phyloP scores from a whole-genome alignment of 2,113 vertebrate genomes.

The Thunnus maccoyii region DNA sequence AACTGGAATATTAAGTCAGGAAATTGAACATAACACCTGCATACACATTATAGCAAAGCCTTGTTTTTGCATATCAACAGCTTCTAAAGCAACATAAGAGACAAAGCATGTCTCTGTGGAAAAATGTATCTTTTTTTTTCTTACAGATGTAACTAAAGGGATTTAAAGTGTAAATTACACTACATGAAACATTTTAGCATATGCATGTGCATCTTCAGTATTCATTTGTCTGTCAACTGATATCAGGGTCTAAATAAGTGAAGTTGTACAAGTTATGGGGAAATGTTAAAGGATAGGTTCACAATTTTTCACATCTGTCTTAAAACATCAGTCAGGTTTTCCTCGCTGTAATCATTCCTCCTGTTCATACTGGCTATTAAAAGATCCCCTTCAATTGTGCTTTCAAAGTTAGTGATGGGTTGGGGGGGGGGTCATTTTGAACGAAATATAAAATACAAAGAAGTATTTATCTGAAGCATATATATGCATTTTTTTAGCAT shows the following conservation, averaged over 20 bases:
- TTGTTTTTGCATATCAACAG: conserved; percentile 9
- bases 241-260: not conserved
- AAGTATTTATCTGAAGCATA: too few relatives aligned
- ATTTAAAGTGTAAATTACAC: conserved; percentile 12
- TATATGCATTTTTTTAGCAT: too few relatives aligned
- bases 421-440: too few relatives aligned
- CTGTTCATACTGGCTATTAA: too few relatives aligned
- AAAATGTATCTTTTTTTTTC: conserved; percentile 22
- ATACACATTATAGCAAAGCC: not conserved
- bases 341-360: too few relatives aligned
- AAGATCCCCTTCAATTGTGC: too few relatives aligned
- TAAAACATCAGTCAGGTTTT: too few relatives aligned
- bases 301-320: too few relatives aligned
- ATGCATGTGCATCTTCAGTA: not conserved
- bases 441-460: too few relatives aligned
- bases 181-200: not conserved
- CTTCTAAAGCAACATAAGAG: conserved; percentile 4
- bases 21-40: conserved; percentile 29
- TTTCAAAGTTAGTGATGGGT: too few relatives aligned
- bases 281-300: not conserved
- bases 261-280: not conserved
- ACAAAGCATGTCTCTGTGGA: not conserved
- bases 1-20: conserved; percentile 12
- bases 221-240: conserved; percentile 5
- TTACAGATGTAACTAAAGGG: not conserved